Conservation (phyloP, 2,888 invertebrate species). For the Pimpla rufipes region DNA sequence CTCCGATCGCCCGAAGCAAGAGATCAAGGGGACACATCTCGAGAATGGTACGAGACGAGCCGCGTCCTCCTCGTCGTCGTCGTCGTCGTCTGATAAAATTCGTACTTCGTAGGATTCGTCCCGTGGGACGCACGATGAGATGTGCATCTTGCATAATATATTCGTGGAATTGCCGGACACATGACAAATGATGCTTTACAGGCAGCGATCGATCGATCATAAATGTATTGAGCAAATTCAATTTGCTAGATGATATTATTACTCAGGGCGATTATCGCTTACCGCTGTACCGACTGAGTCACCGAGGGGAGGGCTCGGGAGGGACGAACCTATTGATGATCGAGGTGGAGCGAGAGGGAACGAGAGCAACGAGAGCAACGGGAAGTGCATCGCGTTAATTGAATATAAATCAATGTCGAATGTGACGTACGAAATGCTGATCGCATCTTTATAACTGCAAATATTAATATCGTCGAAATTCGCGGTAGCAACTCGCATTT, state of each 20-base stretch:
- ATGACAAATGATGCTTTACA: slow-evolving; percentile 24
- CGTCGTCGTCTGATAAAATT: slow-evolving; percentile 40
- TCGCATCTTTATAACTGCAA: too few species aligned
- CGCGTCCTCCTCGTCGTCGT: slow-evolving; percentile 34
- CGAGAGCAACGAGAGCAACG: too few species aligned
- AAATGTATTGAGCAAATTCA: neutral
- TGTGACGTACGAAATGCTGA: too few species aligned
- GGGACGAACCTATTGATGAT: too few species aligned
- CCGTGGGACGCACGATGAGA: slow-evolving; percentile 1
- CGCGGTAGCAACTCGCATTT: too few species aligned
- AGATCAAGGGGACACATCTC: slow-evolving; percentile 64
- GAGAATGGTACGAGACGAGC: slow-evolving; percentile 52
- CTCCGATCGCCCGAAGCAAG: slow-evolving; percentile 63
- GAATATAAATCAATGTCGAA: too few species aligned
- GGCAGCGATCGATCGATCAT: neutral
- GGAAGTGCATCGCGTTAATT: too few species aligned
- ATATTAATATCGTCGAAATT: too few species aligned
- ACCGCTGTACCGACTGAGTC: neutral
- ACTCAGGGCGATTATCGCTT: neutral
- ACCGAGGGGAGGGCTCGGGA: too few species aligned
- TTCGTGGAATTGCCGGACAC: slow-evolving; percentile 14
- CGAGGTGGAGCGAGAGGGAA: too few species aligned
- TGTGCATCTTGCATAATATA: slow-evolving; percentile 41
- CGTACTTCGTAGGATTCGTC: slow-evolving; percentile 43
- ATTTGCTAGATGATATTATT: neutral